Evolutionary conservation across 2,113 vertebrate species (phyloP).

Genomic region (Ammospiza caudacuta): DNA sequence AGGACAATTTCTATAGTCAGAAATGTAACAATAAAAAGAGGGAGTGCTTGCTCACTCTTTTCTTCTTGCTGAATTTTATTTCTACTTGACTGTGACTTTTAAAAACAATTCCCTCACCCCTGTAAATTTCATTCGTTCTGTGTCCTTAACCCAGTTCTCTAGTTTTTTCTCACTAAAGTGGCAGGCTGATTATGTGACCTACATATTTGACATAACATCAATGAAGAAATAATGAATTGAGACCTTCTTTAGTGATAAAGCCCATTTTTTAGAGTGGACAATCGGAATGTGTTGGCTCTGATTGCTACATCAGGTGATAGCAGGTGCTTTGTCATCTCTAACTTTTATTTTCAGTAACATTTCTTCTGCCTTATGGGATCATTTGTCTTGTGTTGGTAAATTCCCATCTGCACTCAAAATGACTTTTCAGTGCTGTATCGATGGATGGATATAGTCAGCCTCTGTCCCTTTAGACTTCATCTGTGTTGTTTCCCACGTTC

Average conservation of each 20-base stretch:
- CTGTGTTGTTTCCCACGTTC: background rate
- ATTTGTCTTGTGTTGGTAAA: conserved; percentile 63
- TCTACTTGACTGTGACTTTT: conserved; percentile 6
- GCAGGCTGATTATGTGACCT: conserved; percentile 28
- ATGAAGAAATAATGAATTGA: conserved; percentile 63
- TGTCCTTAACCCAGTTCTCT: background rate
- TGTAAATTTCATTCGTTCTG: background rate
- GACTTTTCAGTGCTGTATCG: conserved; percentile 46
- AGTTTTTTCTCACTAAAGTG: background rate
- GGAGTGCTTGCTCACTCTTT: background rate
- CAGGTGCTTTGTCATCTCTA: conserved; percentile 56
- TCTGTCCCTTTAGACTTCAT: conserved; percentile 44
- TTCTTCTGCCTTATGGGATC: conserved; percentile 32
- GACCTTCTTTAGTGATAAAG: conserved; percentile 45
- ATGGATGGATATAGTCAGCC: conserved; percentile 32
- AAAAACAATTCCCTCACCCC: conserved; percentile 16
- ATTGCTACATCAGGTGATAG: conserved; percentile 47
- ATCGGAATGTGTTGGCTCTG: conserved; percentile 32
- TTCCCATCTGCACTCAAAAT: conserved; percentile 59
- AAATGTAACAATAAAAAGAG: background rate
- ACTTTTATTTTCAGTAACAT: conserved; percentile 62
- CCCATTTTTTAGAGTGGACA: conserved; percentile 54
- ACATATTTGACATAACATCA: conserved; percentile 56
- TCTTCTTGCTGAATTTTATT: conserved; percentile 6
- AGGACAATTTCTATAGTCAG: background rate